These are phyloP conservation scores for Plecotus auritus DNA, from an alignment of 2,113 vertebrate genomes.

Conservation along the genomic window DNA sequence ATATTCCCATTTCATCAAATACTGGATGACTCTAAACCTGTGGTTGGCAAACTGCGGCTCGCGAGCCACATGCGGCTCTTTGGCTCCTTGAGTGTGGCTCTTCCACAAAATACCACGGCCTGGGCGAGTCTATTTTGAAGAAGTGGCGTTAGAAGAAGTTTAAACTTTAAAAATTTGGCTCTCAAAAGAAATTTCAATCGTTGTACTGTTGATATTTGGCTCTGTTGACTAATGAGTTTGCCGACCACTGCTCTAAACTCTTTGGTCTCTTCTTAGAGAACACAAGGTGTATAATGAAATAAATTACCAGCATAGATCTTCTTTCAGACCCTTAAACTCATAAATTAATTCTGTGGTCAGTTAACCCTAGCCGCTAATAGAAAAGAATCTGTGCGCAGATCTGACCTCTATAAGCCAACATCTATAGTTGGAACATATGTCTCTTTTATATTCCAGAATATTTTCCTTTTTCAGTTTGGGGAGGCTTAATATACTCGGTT, in stretches of 20 bases:
- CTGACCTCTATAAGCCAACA: neutral
- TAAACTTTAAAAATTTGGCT: no score
- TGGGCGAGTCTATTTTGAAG: no score
- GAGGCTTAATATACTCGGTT: constrained; percentile 15
- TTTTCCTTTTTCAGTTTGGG: constrained; percentile 14
- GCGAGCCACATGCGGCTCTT: no score
- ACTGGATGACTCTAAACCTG: constrained; percentile 8
- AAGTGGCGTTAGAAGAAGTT: no score
- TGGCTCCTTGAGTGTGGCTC: no score
- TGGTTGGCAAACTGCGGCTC: no score
- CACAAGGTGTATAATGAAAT: neutral
- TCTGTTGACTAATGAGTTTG: no score
- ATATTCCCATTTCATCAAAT: constrained; percentile 19
- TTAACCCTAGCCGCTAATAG: neutral
- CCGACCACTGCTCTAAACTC: neutral
- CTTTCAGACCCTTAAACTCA: neutral
- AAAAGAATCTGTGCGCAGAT: neutral
- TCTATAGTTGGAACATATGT: constrained; percentile 7
- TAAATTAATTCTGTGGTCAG: neutral
- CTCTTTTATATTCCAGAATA: constrained; percentile 22
- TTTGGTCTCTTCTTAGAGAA: constrained; percentile 20
- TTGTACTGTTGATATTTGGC: no score
- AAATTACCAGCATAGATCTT: neutral
- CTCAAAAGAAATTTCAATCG: no score
- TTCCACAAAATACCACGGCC: no score